Evolutionary conservation across 2,113 vertebrate genomes (phyloP).

Genomic region (Progne subis): DNA sequence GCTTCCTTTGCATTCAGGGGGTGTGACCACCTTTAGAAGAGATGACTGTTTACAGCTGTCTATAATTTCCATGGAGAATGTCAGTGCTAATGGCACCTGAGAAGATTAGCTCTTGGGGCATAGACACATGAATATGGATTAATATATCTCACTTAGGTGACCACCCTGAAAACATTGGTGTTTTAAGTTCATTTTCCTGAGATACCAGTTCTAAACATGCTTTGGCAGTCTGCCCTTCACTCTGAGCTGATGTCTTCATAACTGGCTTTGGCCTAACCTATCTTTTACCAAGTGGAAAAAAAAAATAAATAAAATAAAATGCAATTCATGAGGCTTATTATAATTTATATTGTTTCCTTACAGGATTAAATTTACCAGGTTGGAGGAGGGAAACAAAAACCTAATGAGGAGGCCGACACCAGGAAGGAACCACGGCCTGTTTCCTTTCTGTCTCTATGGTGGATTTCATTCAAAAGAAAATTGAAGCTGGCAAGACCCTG

Average conservation of each 20-base stretch:
- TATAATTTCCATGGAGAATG: neutral
- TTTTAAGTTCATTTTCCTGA: neutral
- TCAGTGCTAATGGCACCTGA: neutral
- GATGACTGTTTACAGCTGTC: neutral
- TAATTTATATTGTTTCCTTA: constrained; percentile 71
- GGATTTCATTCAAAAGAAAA: constrained; percentile 77
- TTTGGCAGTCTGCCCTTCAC: neutral
- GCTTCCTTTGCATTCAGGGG: neutral
- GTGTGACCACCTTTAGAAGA: neutral
- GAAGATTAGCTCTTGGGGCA: neutral
- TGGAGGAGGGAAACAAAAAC: constrained; percentile 68
- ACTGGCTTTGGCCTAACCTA: neutral
- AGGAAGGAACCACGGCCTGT: constrained; percentile 56
- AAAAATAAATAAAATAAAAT: neutral
- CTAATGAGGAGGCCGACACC: constrained; percentile 65
- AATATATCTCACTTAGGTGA: neutral
- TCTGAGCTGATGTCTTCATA: neutral
- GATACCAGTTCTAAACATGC: neutral
- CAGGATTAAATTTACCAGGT: constrained; percentile 77
- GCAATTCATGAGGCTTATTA: neutral
- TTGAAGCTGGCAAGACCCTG: constrained; percentile 77
- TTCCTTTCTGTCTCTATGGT: constrained; percentile 69
- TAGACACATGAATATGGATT: neutral
- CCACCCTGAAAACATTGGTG: neutral
- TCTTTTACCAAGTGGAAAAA: neutral